These are phyloP conservation scores for Ichneumoninae sp. DNA, from an alignment of 2,888 invertebrate genomes.

Conservation along the genomic window DNA sequence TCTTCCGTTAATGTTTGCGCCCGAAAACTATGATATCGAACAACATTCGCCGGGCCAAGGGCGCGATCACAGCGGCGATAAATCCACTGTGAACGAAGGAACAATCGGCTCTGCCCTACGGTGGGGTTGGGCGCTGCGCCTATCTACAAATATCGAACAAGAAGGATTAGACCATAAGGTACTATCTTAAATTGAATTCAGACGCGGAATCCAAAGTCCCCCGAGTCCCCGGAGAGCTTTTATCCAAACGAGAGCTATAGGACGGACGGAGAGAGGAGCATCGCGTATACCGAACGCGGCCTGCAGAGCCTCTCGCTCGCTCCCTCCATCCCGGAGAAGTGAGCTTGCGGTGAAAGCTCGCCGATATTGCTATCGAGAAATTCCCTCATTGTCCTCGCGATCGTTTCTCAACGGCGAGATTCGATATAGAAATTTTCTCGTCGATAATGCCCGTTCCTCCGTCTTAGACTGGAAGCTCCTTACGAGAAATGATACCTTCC, in stretches of 20 bases:
- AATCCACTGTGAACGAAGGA: constrained; percentile 20
- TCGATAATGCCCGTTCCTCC: constrained; percentile 67
- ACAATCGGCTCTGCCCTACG: constrained; percentile 36
- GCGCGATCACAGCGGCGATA: background rate
- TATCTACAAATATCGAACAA: constrained; percentile 65
- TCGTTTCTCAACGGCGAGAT: constrained; percentile 68
- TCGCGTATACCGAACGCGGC: constrained; percentile 38
- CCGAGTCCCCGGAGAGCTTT: constrained; percentile 65
- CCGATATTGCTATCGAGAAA: constrained; percentile 69
- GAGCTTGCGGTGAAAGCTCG: constrained; percentile 62
- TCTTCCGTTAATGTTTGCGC: constrained; percentile 22
- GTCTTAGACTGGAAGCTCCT: constrained; percentile 69
- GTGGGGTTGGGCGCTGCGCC: constrained; percentile 40
- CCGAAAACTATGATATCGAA: constrained; percentile 14
- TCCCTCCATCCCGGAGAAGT: background rate
- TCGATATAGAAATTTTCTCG: constrained; percentile 71
- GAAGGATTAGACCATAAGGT: constrained; percentile 63
- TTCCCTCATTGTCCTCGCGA: constrained; percentile 69
- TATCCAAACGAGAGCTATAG: constrained; percentile 67
- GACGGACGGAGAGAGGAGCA: constrained; percentile 7
- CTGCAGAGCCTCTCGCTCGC: background rate
- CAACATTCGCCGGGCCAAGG: background rate
- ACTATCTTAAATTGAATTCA: constrained; percentile 68
- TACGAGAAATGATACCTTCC: constrained; percentile 65
- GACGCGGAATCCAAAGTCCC: constrained; percentile 66